Evolutionary conservation across 2,113 vertebrate species (phyloP).

Genomic region (Eulemur rufifrons): DNA sequence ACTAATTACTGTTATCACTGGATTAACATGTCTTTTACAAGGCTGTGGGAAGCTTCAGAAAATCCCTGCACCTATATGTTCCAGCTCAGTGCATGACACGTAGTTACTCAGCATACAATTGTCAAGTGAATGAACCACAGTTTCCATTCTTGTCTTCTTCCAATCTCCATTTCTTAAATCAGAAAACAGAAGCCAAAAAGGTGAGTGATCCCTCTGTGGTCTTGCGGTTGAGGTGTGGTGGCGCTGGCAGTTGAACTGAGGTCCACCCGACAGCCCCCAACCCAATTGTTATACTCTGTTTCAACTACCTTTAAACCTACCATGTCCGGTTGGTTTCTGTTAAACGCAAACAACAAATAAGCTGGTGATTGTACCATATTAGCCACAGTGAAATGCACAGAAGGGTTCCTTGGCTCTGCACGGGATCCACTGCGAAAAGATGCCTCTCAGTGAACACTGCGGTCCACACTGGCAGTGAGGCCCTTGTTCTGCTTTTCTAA

Average conservation of each 20-base stretch:
- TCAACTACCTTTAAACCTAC: background rate
- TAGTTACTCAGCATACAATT: background rate
- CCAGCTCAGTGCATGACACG: background rate
- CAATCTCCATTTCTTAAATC: background rate
- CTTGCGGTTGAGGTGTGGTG: too few relatives aligned
- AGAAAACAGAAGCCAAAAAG: background rate
- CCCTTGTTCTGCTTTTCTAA: background rate
- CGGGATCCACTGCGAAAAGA: too few relatives aligned
- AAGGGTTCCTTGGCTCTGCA: background rate
- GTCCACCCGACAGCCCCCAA: accelerated
- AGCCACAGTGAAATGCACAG: background rate
- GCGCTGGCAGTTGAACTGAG: background rate
- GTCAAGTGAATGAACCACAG: background rate
- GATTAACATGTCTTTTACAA: background rate
- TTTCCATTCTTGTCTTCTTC: background rate
- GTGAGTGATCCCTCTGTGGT: background rate
- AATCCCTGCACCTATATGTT: background rate
- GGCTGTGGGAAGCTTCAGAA: background rate
- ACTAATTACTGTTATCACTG: background rate
- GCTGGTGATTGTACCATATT: background rate
- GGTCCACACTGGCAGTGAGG: accelerated
- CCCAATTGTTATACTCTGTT: background rate
- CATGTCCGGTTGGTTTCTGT: background rate
- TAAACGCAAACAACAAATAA: background rate
- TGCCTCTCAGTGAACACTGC: background rate